Conservation (phyloP, 2,113 vertebrate species). For the Romanogobio albipinnatus region DNA sequence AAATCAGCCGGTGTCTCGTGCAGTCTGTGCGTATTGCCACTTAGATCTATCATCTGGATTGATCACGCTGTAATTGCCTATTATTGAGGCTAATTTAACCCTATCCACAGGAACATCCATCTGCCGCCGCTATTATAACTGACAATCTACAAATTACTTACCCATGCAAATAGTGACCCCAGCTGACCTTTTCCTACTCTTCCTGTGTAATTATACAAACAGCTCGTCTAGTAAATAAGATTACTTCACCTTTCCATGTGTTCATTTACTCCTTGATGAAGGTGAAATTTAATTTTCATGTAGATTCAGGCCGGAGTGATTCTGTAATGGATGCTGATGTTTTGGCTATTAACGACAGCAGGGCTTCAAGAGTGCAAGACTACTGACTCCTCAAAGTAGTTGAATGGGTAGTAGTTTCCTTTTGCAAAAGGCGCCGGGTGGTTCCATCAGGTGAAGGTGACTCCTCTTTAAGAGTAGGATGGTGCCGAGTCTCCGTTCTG, state of each 20-base stretch:
- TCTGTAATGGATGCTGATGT: constrained; percentile 91
- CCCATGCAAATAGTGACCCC: constrained; percentile 96
- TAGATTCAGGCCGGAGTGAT: constrained; percentile 83
- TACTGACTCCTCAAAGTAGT: constrained; percentile 18
- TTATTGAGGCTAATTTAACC: constrained; percentile 99
- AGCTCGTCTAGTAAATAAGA: constrained; percentile 95
- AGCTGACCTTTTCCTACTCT: constrained; percentile 89
- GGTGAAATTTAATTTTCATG: constrained; percentile 99
- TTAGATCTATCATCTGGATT: constrained; percentile 99
- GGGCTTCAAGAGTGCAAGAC: constrained; percentile 62
- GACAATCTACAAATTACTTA: constrained; percentile 99
- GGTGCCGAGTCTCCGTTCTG: constrained; percentile 16
- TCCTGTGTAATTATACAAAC: constrained; percentile 98
- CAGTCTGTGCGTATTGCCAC: constrained; percentile 90
- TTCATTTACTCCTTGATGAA: constrained; percentile 92
- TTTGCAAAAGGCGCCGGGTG: constrained; percentile 38
- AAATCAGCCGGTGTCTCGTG: constrained; percentile 57
- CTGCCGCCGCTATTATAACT: constrained; percentile 89
- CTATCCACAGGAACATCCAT: constrained; percentile 91
- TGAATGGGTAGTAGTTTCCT: constrained; percentile 20
- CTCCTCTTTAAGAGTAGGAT: constrained; percentile 1
- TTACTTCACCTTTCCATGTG: constrained; percentile 87
- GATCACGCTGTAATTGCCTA: constrained; percentile 94
- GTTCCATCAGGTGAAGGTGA: constrained; percentile 42
- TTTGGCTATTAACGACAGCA: constrained; percentile 78